Evolutionary conservation across 2,797 vertebrate species (phyloP), one percentile per base, ranked within the genome.

Genomic region (Echiichthys vipera): DNA sequence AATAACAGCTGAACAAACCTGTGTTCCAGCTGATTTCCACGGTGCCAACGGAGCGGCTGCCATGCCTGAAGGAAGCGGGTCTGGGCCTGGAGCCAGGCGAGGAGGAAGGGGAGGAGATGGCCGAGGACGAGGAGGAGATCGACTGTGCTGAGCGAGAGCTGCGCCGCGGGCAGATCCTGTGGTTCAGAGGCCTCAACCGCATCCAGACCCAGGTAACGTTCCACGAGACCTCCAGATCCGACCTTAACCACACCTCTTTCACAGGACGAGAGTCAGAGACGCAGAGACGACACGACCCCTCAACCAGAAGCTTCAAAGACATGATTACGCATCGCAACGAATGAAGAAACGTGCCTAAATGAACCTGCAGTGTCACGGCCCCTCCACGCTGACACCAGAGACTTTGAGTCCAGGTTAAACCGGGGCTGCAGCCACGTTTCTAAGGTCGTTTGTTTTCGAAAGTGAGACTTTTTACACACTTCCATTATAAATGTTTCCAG

Each of bases 181-280:
- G 96, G 96, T 97, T 97, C 89, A 94, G 96, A 84, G 96, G 96
- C 66, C 95, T 97, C 74, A 97, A 96, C 86, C 94, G 96, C 84
- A 97, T 98, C 83, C 96, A 97, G 93, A 97, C 97, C 22, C 97
- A 97, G 96, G 96, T 97, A 95, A 84, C 85, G 84, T 90, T 27
- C 2, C 37, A 56, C 8, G 7, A 11, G 64, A 42, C 56, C n/a
- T 7, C 47, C 61, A 32, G 4, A 49, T 42, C 37, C n/a, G 46
- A 30, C 27, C 4, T 13, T 46, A 53, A 66, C 71, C 27, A 30
- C n/a, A 74, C 50, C 14, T 75, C 53, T 77, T 58, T 65, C 49
- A 45, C 65, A 69, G 62, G 69, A 68, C n/a, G n/a, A n/a, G n/a
- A n/a, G n/a, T n/a, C n/a, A 30, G 5, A 65, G n/a, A 17, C 6